Conservation (phyloP, 2,797 vertebrate species). For the Telmatherina bonti region DNA sequence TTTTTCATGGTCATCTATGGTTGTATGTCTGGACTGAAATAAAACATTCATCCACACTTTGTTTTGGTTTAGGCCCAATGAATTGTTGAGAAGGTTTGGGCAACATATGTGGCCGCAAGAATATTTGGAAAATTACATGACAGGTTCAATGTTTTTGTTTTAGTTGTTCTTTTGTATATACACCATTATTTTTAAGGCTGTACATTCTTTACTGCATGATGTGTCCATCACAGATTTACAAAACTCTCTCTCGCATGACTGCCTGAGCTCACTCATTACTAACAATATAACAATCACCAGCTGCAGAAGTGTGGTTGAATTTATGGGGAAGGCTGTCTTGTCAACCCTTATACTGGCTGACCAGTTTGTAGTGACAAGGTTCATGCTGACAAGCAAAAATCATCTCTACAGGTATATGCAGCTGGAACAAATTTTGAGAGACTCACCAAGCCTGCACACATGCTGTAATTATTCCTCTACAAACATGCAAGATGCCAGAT, state of each 20-base stretch:
- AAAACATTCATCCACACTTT: no score
- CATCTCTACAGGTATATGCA: conserved; percentile 10
- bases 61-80: no score
- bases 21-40: no score
- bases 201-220: not conserved
- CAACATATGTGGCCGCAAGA: not conserved
- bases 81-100: not conserved
- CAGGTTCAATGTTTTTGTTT: not conserved
- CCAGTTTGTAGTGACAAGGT: not conserved
- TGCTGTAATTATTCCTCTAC: conserved; percentile 40
- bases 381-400: not conserved
- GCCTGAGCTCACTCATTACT: not conserved
- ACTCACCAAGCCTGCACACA: conserved; percentile 40
- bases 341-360: not conserved
- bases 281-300: not conserved
- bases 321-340: not conserved
- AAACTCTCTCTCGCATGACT: not conserved
- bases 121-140: not conserved
- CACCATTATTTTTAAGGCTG: not conserved
- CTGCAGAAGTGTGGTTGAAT: not conserved
- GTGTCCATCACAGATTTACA: not conserved
- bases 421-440: conserved; percentile 32
- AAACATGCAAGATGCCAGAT: conserved; percentile 11
- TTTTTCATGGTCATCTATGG: no score
- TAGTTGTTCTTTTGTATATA: not conserved